Conservation (phyloP, 1,140 invertebrate genomes). For the Cydia amplana region DNA sequence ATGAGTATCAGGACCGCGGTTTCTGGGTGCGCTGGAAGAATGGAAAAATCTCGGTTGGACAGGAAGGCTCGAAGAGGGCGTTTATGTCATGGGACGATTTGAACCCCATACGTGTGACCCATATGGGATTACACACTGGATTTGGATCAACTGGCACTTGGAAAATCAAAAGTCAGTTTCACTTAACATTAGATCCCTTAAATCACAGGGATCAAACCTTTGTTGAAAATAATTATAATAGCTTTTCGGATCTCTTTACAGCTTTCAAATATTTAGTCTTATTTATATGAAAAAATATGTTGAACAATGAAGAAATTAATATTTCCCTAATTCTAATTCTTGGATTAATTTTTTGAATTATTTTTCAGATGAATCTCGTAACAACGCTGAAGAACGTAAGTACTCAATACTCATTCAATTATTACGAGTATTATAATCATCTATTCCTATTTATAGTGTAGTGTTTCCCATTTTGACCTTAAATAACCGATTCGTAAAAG, state of each 20-base stretch:
- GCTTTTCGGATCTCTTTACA: too few relatives aligned
- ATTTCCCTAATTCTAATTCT: too few relatives aligned
- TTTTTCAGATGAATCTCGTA: constrained; percentile 12
- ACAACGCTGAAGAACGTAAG: background rate
- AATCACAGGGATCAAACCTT: too few relatives aligned
- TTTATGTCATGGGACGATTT: constrained; percentile 12
- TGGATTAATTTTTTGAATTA: background rate
- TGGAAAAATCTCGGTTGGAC: background rate
- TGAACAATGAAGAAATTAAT: too few relatives aligned
- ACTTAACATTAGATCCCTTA: too few relatives aligned
- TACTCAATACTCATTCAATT: background rate
- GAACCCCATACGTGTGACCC: background rate
- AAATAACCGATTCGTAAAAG: background rate
- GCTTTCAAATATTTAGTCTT: too few relatives aligned
- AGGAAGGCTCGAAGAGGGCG: background rate
- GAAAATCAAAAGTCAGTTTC: background rate
- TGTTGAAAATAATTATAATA: too few relatives aligned
- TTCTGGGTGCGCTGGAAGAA: background rate
- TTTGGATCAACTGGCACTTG: background rate
- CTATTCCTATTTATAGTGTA: too few relatives aligned
- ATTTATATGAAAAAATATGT: too few relatives aligned
- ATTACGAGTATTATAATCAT: too few relatives aligned
- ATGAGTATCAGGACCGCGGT: background rate
- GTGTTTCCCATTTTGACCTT: background rate
- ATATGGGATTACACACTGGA: background rate